Conservation (phyloP, 2,888 invertebrate species). For the Leptinotarsa juncta region DNA sequence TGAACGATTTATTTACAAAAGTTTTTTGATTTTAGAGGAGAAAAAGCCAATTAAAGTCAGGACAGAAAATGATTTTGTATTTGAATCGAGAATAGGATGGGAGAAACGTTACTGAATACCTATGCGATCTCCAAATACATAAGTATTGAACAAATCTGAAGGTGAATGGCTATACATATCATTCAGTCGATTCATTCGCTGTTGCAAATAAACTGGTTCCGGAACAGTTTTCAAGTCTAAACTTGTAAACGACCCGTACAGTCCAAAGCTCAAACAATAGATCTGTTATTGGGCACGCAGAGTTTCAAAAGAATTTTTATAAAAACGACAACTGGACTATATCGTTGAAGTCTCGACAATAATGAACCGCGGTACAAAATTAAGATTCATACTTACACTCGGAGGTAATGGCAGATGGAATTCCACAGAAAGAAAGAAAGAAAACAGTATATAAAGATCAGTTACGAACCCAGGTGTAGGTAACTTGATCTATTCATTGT, state of each 20-base stretch:
- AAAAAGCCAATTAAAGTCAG: too few relatives aligned
- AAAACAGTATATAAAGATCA: slow-evolving; percentile 48
- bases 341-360: slow-evolving; percentile 19
- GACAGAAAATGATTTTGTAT: too few relatives aligned
- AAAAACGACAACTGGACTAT: slow-evolving; percentile 12
- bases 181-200: slow-evolving; percentile 1
- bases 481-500: slow-evolving; percentile 58
- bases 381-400: slow-evolving; percentile 43
- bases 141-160: not conserved
- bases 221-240: slow-evolving; percentile 5
- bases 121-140: not conserved
- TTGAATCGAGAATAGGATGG: too few relatives aligned
- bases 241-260: slow-evolving; percentile 2
- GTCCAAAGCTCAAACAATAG: slow-evolving; percentile 6
- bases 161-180: not conserved
- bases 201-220: not conserved
- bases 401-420: slow-evolving; percentile 40
- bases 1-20: too few relatives aligned
- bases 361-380: slow-evolving; percentile 29
- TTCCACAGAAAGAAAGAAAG: slow-evolving; percentile 41
- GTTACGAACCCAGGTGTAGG: slow-evolving; percentile 48
- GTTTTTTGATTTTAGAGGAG: too few relatives aligned
- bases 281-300: slow-evolving; percentile 14
- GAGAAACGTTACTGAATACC: too few relatives aligned
- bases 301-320: slow-evolving; percentile 10